Conservation (phyloP, 2,888 invertebrate genomes). For the Troides aeacus region DNA sequence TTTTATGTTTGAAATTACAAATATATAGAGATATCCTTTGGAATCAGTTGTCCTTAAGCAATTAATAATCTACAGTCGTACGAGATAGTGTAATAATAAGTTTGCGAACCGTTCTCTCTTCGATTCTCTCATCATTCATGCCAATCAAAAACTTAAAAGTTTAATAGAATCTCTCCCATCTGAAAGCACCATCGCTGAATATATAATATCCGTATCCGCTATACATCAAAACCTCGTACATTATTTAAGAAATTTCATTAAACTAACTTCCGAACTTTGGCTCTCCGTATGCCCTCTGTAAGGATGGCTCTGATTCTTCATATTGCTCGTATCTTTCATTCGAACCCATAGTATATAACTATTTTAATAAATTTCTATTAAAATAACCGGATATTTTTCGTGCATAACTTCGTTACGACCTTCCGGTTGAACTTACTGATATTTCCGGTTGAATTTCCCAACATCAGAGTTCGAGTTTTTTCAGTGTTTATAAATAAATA, state of each 20-base stretch:
- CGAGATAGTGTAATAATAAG: neutral
- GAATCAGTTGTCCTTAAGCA: neutral
- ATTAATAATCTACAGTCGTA: neutral
- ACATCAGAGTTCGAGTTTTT: too few relatives aligned
- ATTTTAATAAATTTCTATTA: neutral
- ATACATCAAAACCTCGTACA: slow-evolving; percentile 40
- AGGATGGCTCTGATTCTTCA: slow-evolving; percentile 34
- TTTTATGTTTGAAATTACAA: neutral
- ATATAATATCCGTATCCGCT: slow-evolving; percentile 36
- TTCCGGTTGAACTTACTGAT: too few relatives aligned
- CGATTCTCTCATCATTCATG: neutral
- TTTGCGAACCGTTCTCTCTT: neutral
- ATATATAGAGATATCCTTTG: neutral
- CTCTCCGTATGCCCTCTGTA: slow-evolving; percentile 32
- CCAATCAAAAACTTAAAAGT: slow-evolving; percentile 8
- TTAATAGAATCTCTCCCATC: slow-evolving; percentile 25
- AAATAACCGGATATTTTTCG: too few relatives aligned
- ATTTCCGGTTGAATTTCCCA: too few relatives aligned
- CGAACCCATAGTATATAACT: neutral
- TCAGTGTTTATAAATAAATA: too few relatives aligned
- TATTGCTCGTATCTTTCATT: neutral
- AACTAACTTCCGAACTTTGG: slow-evolving; percentile 40
- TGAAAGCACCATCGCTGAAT: slow-evolving; percentile 28
- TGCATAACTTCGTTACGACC: too few relatives aligned
- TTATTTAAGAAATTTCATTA: slow-evolving; percentile 50